Conservation (phyloP, 2,113 vertebrate species). For the Oreotrochilus melanogaster region DNA sequence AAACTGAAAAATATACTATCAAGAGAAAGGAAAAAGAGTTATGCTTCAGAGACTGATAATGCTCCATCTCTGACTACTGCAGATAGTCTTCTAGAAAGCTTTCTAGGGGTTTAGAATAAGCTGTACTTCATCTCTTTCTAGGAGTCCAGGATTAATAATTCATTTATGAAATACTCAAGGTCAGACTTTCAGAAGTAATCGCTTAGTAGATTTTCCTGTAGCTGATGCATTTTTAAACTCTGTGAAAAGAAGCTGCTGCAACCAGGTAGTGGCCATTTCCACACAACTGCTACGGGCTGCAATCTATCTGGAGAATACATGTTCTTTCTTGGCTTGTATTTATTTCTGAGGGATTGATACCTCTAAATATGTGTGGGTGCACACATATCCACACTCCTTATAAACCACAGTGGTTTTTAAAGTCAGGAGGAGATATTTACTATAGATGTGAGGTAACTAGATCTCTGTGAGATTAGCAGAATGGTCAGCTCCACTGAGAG, state of each 20-base stretch:
- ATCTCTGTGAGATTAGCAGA: neutral
- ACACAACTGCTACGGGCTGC: neutral
- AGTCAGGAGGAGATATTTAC: neutral
- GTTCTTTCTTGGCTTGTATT: neutral
- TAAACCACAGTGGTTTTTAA: neutral
- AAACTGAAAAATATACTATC: neutral
- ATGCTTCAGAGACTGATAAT: neutral
- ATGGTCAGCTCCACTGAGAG: neutral
- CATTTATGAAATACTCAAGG: neutral
- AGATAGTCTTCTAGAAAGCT: neutral
- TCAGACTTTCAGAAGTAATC: neutral
- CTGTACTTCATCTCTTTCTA: neutral
- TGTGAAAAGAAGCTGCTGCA: neutral
- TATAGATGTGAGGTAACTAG: neutral
- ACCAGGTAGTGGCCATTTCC: neutral
- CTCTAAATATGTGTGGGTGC: neutral
- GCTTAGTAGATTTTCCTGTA: neutral
- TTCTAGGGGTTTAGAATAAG: neutral
- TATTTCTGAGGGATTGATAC: neutral
- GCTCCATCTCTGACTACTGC: neutral
- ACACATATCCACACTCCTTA: accelerated
- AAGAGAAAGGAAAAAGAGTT: neutral
- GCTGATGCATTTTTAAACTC: neutral
- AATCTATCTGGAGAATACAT: neutral
- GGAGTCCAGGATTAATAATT: neutral